Evolutionary conservation across 2,797 vertebrate genomes (phyloP).

Genomic region (Rhinella marina): DNA sequence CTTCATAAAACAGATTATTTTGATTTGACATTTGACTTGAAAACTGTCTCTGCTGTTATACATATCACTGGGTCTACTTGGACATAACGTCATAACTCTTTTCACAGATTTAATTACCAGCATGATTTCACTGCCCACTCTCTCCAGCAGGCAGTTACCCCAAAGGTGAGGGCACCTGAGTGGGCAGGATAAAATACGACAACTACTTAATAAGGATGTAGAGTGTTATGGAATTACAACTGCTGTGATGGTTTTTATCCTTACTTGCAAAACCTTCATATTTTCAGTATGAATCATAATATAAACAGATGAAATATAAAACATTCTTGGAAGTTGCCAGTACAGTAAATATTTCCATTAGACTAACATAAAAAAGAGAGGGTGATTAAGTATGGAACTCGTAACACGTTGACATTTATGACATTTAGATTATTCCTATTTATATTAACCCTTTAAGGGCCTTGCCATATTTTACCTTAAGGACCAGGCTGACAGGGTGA

Average conservation of each 20-base stretch:
- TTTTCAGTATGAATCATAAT: conserved; percentile 35
- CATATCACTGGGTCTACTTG: not conserved
- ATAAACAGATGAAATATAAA: not conserved
- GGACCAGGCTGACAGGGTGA: no score
- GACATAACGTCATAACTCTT: not conserved
- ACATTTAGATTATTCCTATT: not conserved
- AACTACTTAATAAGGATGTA: conserved; percentile 8
- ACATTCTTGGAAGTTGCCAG: not conserved
- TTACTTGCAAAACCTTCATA: not conserved
- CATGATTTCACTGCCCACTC: conserved; percentile 31
- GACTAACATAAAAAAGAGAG: not conserved
- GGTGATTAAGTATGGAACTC: not conserved
- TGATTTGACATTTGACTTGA: not conserved
- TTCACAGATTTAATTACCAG: conserved; percentile 3
- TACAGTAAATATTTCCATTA: conserved; percentile 14
- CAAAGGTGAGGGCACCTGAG: conserved; percentile 43
- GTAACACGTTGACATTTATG: not conserved
- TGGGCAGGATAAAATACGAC: conserved; percentile 7
- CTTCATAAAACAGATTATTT: not conserved
- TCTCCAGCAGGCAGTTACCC: not conserved
- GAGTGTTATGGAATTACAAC: not conserved
- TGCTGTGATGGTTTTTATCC: conserved; percentile 7
- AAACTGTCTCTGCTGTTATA: not conserved
- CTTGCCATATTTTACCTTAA: no score
- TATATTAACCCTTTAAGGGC: no score